Percentiles rank a stretch among this genome's conserved stretches.
Conservation (phyloP, 2,797 vertebrate species). For the Xenentodon cancila region DNA sequence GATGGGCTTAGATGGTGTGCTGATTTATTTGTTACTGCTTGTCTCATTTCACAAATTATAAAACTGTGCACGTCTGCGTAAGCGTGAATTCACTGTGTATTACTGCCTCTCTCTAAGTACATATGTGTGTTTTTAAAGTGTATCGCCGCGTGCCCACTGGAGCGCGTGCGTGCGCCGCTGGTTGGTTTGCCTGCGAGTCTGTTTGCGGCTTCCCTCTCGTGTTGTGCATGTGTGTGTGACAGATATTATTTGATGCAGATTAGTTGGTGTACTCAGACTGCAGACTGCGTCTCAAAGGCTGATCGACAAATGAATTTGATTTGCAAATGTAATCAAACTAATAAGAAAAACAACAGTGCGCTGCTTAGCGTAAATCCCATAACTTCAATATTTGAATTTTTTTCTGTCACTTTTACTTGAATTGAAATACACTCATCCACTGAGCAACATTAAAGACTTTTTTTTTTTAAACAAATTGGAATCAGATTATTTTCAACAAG, state of each 20-base stretch:
- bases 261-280: constrained; percentile 96
- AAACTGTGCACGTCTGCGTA: constrained; percentile 42
- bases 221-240: constrained; percentile 36
- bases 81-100: constrained; percentile 31
- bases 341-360: constrained; percentile 88
- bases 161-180: constrained; percentile 3
- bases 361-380: constrained; percentile 54
- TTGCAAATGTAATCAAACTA: constrained; percentile 99
- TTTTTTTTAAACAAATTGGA: too few relatives aligned
- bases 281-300: constrained; percentile 92
- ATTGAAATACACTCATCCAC: constrained; percentile 24
- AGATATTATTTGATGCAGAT: constrained; percentile 98
- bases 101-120: constrained; percentile 12
- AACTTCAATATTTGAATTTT: constrained; percentile 50
- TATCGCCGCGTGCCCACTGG: constrained; percentile 9
- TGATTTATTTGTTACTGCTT: constrained; percentile 99
- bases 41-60: constrained; percentile 94
- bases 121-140: constrained; percentile 18
- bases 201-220: constrained; percentile 13
- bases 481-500: too few relatives aligned
- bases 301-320: constrained; percentile 99
- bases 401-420: constrained; percentile 44
- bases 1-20: constrained; percentile 95
- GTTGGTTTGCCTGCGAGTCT: constrained; percentile 1
- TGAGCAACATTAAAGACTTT: constrained; percentile 19